Evolutionary conservation across 1,140 invertebrate genomes (phyloP).

Genomic region (Drosophila kanapiae): DNA sequence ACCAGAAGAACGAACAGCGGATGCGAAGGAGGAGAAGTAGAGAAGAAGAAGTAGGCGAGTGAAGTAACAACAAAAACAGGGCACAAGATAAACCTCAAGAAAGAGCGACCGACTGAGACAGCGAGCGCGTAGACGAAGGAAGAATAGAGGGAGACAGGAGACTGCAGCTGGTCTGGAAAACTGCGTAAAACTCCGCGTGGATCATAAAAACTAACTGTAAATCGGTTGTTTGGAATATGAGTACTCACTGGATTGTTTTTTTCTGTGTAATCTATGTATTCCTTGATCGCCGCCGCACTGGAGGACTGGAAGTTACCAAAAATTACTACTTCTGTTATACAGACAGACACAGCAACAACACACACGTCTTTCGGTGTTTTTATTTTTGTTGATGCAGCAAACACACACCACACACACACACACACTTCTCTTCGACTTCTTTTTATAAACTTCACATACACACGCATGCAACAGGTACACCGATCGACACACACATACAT

Average conservation of each 20-base stretch:
- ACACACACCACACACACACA: constrained; percentile 49
- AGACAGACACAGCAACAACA: constrained; percentile 62
- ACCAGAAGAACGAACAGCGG: constrained; percentile 32
- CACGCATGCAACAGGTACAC: constrained; percentile 18
- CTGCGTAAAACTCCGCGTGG: constrained; percentile 41
- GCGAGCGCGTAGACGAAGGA: constrained; percentile 1
- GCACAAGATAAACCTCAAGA: constrained; percentile 55
- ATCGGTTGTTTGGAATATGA: constrained; percentile 5
- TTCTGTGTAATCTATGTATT: constrained; percentile 12
- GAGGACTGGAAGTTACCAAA: constrained; percentile 31
- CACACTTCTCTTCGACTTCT: constrained; percentile 62
- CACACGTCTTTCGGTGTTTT: constrained; percentile 38
- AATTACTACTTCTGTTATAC: constrained; percentile 73
- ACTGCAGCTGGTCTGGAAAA: constrained; percentile 37
- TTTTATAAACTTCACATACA: constrained; percentile 76
- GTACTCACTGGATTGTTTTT: constrained; percentile 43
- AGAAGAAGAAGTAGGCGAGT: constrained; percentile 39
- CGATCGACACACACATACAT: constrained; percentile 11
- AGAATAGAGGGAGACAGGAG: constrained; percentile 9
- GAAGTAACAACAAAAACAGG: constrained; percentile 64
- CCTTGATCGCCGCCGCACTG: constrained; percentile 9
- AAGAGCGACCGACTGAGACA: constrained; percentile 12
- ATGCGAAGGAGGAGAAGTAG: constrained; percentile 61
- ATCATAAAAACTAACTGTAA: constrained; percentile 23
- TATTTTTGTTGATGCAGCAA: constrained; percentile 63